A percentile compares a stretch with the other conserved stretches of the same genome.
These are phyloP conservation scores for Hirtodrosophila trivittata DNA, from an alignment of 2,888 invertebrate genomes.

Conservation along the genomic window DNA sequence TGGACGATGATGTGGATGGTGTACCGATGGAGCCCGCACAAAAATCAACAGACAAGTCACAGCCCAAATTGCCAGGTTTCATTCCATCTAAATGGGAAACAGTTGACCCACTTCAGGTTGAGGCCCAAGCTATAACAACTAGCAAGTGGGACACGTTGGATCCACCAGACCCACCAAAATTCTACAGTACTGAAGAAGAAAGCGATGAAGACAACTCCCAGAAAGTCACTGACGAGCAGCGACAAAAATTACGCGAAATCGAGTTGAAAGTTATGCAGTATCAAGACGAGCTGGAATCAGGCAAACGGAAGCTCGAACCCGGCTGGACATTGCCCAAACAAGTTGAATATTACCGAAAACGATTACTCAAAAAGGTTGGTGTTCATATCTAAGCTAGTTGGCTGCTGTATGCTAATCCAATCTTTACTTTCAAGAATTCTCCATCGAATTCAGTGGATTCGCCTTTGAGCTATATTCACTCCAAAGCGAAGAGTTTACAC, in stretches of 20 bases:
- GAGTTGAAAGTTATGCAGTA: slow-evolving; percentile 97
- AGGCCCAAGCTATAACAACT: slow-evolving; percentile 93
- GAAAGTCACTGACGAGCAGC: slow-evolving; percentile 88
- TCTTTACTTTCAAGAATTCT: slow-evolving; percentile 46
- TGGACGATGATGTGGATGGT: slow-evolving; percentile 91
- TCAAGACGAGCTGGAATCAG: slow-evolving; percentile 97
- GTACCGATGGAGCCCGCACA: slow-evolving; percentile 86
- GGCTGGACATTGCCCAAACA: slow-evolving; percentile 92
- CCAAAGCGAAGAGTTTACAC: slow-evolving; percentile 52
- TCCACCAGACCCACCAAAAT: slow-evolving; percentile 83
- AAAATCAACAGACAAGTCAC: slow-evolving; percentile 52
- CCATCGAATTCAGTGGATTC: slow-evolving; percentile 68
- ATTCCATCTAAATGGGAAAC: slow-evolving; percentile 98
- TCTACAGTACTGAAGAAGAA: slow-evolving; percentile 80
- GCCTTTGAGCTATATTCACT: slow-evolving; percentile 67
- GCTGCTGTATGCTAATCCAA: not conserved
- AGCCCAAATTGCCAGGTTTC: slow-evolving; percentile 87
- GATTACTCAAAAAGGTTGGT: slow-evolving; percentile 92
- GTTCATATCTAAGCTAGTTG: not conserved
- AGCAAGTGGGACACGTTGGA: slow-evolving; percentile 94
- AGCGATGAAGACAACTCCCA: slow-evolving; percentile 83
- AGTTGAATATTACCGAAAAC: slow-evolving; percentile 94
- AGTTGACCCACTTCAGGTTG: slow-evolving; percentile 93
- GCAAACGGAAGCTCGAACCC: slow-evolving; percentile 88
- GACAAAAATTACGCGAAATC: slow-evolving; percentile 93